Evolutionary conservation across 2,888 invertebrate genomes (phyloP), one percentile per base, ranked within the genome.

Genomic region (Liposcelis brunnea): DNA sequence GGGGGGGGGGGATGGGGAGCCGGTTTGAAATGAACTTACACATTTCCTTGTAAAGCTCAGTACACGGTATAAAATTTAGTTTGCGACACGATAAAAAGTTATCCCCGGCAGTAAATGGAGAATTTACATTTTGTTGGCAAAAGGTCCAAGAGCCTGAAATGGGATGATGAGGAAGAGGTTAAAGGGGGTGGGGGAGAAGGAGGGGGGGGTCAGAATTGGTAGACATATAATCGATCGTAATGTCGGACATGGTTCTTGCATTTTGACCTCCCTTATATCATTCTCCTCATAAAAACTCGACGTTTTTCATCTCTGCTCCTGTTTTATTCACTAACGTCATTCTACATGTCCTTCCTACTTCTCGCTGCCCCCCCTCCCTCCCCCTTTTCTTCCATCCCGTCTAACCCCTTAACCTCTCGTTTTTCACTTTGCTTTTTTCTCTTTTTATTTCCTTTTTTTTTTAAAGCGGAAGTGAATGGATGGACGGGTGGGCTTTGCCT

Each of bases 121-220:
- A 33, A 43, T 43, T 43, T 43, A 43, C 43, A 43, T 43, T 35
- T 43, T 35, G 38, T 8, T 26, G 26, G 26, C 26, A 26, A 26
- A 26, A 26, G 26, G 26, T 26, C 26, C 26, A 26, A 26, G 26
- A 26, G 26, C 26, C 26, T 26, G 26, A 4, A 26, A 26, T 8
- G 16, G 35, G 45, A 2, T 4, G 3, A 18, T 45, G 46, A 7
- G 11, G 36, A 44, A 14, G 26, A 33, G 18, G 46, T 34, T 14
- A 32, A 4, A 16, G 38, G 21, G n/a, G 37, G 31, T 10, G 36
- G 46, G 43, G n/a, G 36, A 43, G 26, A 15, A 26, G 10, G 45
- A 14, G 45, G 34, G 42, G 46, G 55, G 49, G 57, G 56, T 55
- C 56, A 59, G 56, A 57, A 56, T 40, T 44, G 47, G 49, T 47